Evolutionary conservation across 2,113 vertebrate species (phyloP), one percentile per base, ranked within the genome.

Genomic region (Strix aluco): DNA sequence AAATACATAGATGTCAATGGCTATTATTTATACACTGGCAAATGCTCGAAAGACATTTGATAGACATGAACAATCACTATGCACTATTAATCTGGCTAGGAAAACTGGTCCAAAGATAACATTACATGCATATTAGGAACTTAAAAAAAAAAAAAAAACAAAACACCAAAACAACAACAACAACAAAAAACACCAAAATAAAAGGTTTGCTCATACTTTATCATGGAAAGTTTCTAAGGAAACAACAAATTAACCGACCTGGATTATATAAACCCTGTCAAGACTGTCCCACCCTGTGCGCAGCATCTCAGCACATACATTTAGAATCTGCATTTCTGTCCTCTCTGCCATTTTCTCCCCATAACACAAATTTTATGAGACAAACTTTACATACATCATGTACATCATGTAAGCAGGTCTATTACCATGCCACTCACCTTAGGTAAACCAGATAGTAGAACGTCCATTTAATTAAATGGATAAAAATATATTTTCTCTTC

Each of bases 371-470:
- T 59, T 74, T 89, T 72, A 75, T 52, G 11, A 51, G n/a, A 54
- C 14, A 74, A 51, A 74, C 6, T 78, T 91, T 46, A 58, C 11
- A 57, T 22, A 54, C 14, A 38, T 30, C 11, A 2, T 18, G 55
- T 81, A 49, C 0, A 0, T 54, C 51, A 44, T 15, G 6, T 34
- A 69, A 95, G 9, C 15, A 61, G 6, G 23, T 85, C 42, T 55
- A 36, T n/a, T 44, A 81, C 10, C 6, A 63, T 29, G 34, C 25
- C 0, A 0, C 23, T 78, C 5, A 5, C 40, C 21, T 34, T 55
- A 63, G 44, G 34, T 30, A 84, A 84, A 62, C 8, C 19, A 34
- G 42, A 8, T 54, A 71, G 27, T 1, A 92, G 36, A 91, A 44
- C 9, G 58, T 71, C 30, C 5, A 0, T 32, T 72, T 62, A 87